Base-by-base conservation (phyloP, 2,888 invertebrate species). In the Alviniconcha strummeri region DNA sequence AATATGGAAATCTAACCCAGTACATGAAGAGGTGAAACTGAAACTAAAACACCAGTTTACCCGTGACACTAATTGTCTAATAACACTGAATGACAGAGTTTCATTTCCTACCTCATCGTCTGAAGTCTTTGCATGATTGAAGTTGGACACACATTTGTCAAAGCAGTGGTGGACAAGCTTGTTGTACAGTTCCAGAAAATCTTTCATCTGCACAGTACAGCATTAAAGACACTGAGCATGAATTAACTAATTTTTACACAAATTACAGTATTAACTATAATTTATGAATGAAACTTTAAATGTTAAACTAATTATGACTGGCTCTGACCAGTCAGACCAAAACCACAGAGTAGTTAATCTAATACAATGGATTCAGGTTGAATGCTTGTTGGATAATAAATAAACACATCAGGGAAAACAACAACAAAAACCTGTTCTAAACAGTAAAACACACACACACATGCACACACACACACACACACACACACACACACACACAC, bases 111-210 rank as follows among this genome's bases (percentile, higher is more conserved):
- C 91, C 89, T 91, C 91, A 36, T 87, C 85, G 80, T 72, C 57
- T n/a, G 89, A 85, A 1, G 89, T 69, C n/a, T 76, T 80, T 79
- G 85, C 87, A n/a, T 88, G 84, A 83, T 89, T 88, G 83, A 91
- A 90, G 71, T 88, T 88, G 15, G 87, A 86, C 4, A 90, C 85
- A 87, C 91, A 91, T 69, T 85, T 85, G 36, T 84, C 84, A 81
- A 91, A 91, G 81, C 91, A 91, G 64, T 89, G 88, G 78, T 90
- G 89, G 83, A 90, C 89, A 67, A 91, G 83, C 55, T 87, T 89
- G 83, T 90, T 90, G 84, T 91, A 90, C 36, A 90, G 83, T 77
- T 87, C 84, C 75, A 91, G 83, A 79, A 90, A 91, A 83, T 91
- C 91, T 83, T 86, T 88, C 86, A 90, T 85, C 91, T 91, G 88